Base-by-base conservation (phyloP, 2,113 vertebrate species). In the Macquaria australasica region DNA sequence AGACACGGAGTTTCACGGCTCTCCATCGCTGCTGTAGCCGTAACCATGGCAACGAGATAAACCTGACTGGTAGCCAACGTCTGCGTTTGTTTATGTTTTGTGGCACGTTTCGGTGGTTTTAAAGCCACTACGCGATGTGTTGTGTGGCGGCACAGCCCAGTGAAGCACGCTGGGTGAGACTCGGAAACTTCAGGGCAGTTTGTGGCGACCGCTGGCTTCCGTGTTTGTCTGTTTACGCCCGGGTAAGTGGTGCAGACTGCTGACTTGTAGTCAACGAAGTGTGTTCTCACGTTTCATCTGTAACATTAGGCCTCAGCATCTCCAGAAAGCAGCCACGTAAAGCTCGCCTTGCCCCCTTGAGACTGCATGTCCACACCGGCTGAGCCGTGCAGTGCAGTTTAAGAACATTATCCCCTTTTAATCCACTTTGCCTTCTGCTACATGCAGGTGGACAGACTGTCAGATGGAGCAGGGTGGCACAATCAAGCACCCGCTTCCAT, bases 391-490 rank as follows among this genome's bases (percentile, higher is more conserved):
- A 73, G 77, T 76, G 72, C 88, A 77, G 77, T 93, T 89, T 96
- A 96, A 96, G 95, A 95, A 88, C 95, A 92, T 96, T 95, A 96
- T 95, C 94, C 94, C 83, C 87, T 31, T 84, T 82, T 96, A 96
- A 96, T 96, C 96, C 92, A 94, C 94, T 95, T 96, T 95, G 93
- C 93, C 94, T 92, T 95, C 94, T 96, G 95, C 92, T 90, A 20
- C 90, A 83, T 43, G 88, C 93, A 94, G 91, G 94, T 94, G 94
- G 90, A 83, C 83, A 88, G 86, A 84, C 85, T 86, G 82, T 88
- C 85, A 90, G 78, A 88, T 89, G 73, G 89, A 88, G 69, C 73
- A 62, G 45, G 55, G 67, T 64, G 78, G n/a, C 68, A 71, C 72
- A 69, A 73, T 70, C 72, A 87, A 79, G 85, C 77, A 25, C 31